Evolutionary conservation across 1,140 invertebrate species (phyloP).

Genomic region (Idris sp.): DNA sequence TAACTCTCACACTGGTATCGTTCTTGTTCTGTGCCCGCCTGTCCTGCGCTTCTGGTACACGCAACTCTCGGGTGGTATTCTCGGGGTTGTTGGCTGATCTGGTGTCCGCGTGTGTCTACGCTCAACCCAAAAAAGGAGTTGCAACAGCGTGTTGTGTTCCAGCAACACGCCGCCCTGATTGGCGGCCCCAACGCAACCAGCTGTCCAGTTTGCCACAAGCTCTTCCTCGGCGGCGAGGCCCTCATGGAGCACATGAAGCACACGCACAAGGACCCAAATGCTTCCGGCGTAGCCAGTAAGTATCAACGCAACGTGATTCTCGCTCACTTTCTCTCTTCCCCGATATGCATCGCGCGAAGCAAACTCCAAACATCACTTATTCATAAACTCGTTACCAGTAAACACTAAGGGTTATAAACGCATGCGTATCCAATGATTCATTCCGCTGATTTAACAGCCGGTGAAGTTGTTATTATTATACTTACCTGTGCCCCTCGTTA

Average conservation of each 20-base stretch:
- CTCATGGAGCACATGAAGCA: conserved; percentile 97
- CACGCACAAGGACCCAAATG: conserved; percentile 94
- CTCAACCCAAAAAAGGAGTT: conserved; percentile 84
- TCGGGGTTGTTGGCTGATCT: conserved; percentile 74
- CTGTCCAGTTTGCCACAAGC: conserved; percentile 94
- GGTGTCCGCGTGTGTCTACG: conserved; percentile 66
- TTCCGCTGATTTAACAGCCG: conserved; percentile 49
- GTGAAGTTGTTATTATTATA: too few species aligned
- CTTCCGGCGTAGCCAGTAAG: conserved; percentile 93
- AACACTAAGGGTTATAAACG: conserved; percentile 57
- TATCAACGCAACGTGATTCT: conserved; percentile 71
- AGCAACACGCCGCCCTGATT: conserved; percentile 94
- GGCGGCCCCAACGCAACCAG: conserved; percentile 93
- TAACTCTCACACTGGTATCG: conserved; percentile 78
- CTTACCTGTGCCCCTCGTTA: conserved; percentile 46
- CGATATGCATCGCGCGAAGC: conserved; percentile 38
- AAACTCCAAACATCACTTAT: too few species aligned
- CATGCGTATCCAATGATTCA: conserved; percentile 59
- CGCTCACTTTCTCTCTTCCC: conserved; percentile 62
- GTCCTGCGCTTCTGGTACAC: conserved; percentile 76
- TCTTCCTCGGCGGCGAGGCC: conserved; percentile 93
- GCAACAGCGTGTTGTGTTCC: conserved; percentile 91
- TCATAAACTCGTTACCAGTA: conserved; percentile 64
- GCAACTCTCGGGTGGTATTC: conserved; percentile 75
- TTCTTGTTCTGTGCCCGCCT: conserved; percentile 76